Evolutionary conservation across 2,113 vertebrate species (phyloP).

Genomic region (Rhabdomys dilectus): DNA sequence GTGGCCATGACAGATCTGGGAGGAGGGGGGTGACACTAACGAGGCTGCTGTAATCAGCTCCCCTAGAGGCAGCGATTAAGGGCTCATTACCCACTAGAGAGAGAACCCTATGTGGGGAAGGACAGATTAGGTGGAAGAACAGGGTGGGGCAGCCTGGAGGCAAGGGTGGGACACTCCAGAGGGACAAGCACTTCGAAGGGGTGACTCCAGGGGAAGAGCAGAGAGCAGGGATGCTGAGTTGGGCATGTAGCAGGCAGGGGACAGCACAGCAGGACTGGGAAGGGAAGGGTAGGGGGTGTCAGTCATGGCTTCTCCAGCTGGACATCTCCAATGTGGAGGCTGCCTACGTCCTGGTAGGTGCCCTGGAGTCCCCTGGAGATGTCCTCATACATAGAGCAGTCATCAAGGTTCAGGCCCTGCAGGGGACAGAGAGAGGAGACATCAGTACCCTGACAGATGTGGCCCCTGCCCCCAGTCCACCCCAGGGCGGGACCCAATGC

Average conservation of each 20-base stretch:
- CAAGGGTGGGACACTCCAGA: background rate
- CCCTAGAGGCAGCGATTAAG: slow-evolving; percentile 66
- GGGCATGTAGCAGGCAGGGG: background rate
- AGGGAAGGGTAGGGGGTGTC: no score
- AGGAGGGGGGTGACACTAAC: slow-evolving; percentile 43
- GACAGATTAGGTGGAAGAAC: background rate
- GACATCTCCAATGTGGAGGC: slow-evolving; percentile 78
- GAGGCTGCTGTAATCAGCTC: slow-evolving; percentile 64
- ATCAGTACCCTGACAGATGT: background rate
- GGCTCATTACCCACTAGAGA: slow-evolving; percentile 70
- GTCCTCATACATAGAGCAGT: slow-evolving; percentile 87
- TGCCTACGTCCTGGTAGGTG: slow-evolving; percentile 86
- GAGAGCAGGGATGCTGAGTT: no score
- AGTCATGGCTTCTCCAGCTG: slow-evolving; percentile 84
- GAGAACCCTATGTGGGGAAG: background rate
- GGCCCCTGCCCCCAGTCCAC: background rate
- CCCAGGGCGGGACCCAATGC: background rate
- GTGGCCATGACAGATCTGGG: slow-evolving; percentile 69
- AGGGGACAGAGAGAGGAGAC: background rate
- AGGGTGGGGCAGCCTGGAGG: background rate
- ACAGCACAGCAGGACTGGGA: background rate
- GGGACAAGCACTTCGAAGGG: background rate
- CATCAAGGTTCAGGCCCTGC: slow-evolving; percentile 84
- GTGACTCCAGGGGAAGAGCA: background rate
- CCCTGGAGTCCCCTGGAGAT: slow-evolving; percentile 85